phyloP scores from a whole-genome alignment of 2,888 invertebrate species.

The Muschampia plurimacula region DNA sequence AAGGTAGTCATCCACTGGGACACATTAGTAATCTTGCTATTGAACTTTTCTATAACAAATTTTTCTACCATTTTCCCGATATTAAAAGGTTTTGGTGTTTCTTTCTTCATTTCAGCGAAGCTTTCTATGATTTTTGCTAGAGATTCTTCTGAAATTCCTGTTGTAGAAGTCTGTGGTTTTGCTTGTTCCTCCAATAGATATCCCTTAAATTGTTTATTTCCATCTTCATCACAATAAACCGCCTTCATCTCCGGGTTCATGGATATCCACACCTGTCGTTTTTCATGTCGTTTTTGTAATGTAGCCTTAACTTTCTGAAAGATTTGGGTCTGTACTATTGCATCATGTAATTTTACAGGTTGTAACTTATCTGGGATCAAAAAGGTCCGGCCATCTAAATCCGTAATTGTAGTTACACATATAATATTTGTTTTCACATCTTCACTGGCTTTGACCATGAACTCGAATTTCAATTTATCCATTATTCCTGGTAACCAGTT shows the following conservation, averaged over 20 bases:
- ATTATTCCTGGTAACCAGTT: background rate
- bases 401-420: constrained; percentile 23
- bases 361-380: constrained; percentile 1
- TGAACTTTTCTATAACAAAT: constrained; percentile 30
- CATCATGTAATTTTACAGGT: constrained; percentile 3
- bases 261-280: constrained; percentile 18
- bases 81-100: too few relatives aligned
- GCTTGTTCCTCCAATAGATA: too few relatives aligned
- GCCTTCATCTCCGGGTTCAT: too few relatives aligned
- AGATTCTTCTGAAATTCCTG: too few relatives aligned
- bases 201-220: too few relatives aligned
- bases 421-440: constrained; percentile 9
- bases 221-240: too few relatives aligned
- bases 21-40: constrained; percentile 27
- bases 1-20: constrained; percentile 27
- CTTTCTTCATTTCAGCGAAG: too few relatives aligned
- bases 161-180: too few relatives aligned
- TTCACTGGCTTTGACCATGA: constrained; percentile 4
- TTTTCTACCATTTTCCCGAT: background rate
- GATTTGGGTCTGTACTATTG: background rate
- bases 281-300: constrained; percentile 26
- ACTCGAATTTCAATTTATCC: constrained; percentile 14
- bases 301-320: constrained; percentile 17
- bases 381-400: background rate
- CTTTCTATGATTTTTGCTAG: too few relatives aligned